Conservation (phyloP, 2,888 invertebrate genomes). For the Spodoptera exigua region DNA sequence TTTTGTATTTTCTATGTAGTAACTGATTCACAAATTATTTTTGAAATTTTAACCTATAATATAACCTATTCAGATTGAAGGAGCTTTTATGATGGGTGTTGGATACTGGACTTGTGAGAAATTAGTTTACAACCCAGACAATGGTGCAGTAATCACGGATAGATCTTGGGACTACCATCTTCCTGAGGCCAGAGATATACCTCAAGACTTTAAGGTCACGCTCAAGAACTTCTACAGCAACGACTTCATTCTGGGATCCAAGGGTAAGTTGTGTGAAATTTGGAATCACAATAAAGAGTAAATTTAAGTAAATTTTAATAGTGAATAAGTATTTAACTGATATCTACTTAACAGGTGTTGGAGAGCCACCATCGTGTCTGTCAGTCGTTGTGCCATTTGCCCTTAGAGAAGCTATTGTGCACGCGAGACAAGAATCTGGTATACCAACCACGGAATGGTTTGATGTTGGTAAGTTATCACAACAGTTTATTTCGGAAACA, state of each 20-base stretch:
- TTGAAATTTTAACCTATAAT: too few species aligned
- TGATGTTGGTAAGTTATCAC: constrained; percentile 80
- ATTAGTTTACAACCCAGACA: constrained; percentile 84
- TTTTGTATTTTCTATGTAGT: too few species aligned
- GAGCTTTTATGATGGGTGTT: constrained; percentile 91
- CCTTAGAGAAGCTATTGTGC: constrained; percentile 88
- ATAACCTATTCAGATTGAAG: constrained; percentile 83
- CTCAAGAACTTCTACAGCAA: constrained; percentile 74
- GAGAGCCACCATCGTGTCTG: constrained; percentile 80
- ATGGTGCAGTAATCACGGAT: constrained; percentile 90
- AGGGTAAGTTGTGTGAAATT: constrained; percentile 56
- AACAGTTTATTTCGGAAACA: too few species aligned
- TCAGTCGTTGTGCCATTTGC: constrained; percentile 83
- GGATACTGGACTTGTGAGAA: constrained; percentile 92
- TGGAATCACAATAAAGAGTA: too few species aligned
- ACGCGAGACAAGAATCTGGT: constrained; percentile 89
- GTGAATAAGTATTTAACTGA: constrained; percentile 24
- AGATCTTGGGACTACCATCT: constrained; percentile 92
- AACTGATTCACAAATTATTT: too few species aligned
- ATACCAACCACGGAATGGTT: constrained; percentile 83
- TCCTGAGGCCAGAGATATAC: constrained; percentile 91
- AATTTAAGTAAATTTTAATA: too few species aligned
- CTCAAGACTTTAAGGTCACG: constrained; percentile 89
- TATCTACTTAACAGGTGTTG: constrained; percentile 76
- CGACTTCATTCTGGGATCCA: constrained; percentile 63